Evolutionary conservation across 2,797 vertebrate genomes (phyloP), one percentile per base, ranked within the genome.

Genomic region (Distichodus sexfasciatus): DNA sequence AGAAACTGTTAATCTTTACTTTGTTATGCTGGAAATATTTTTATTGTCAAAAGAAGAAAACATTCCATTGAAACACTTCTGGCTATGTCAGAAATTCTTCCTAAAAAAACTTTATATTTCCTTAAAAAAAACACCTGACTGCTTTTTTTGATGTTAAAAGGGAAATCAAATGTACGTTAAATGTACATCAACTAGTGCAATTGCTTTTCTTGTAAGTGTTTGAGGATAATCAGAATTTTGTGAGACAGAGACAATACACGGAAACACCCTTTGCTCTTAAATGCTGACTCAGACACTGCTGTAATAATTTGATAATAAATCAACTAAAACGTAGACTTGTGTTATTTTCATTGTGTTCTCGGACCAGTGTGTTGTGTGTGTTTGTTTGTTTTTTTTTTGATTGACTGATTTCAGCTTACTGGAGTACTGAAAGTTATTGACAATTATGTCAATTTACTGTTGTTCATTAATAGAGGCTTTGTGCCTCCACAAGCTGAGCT

Each of bases 131-230:
- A 68, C 3, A n/a, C 26, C 63, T 14, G 12, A 31, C 23, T 61
- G 14, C 43, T 48, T 23, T 23, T 44, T 90, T n/a, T 90, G 91
- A 92, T 92, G 89, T 92, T 92, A 93, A 93, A 93, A 92, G 90
- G 91, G 89, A 92, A 90, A 83, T 66, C 10, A 79, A 83, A 66
- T 89, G 90, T 88, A 77, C 85, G 77, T 87, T 80, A 81, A 79
- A 87, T 83, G 83, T 92, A 83, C 87, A 88, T 90, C 90, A 87
- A 82, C 87, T 80, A 82, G 93, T 96, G 93, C 94, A 95, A 94
- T 96, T 92, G 84, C 83, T 84, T 91, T 89, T 87, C 85, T 84
- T 89, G 85, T 85, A 86, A 83, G 88, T 76, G 81, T n/a, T n/a
- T n/a, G n/a, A n/a, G 85, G 89, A 69, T 83, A 84, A n/a, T n/a